Evolutionary conservation across 2,888 invertebrate species (phyloP), one percentile per base, ranked within the genome.

Genomic region (Dolichopus griseipennis): DNA sequence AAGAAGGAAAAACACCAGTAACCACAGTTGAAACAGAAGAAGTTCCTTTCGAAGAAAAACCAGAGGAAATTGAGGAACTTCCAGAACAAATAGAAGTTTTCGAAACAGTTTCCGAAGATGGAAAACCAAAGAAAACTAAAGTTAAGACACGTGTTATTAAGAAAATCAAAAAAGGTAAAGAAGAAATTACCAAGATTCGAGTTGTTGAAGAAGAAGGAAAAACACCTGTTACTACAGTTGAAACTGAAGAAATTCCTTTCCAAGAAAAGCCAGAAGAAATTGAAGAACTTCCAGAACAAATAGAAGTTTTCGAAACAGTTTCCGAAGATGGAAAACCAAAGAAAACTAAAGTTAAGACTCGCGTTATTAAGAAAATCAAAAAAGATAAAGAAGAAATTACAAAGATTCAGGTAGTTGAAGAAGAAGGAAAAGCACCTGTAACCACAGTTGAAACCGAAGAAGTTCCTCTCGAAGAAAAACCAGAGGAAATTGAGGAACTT

Each of bases 1-100:
- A 81, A 74, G 82, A 81, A 70, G 80, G 76, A n/a, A 76, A 80
- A 70, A 73, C 77, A 71, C 82, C 82, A n/a, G 74, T 78, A 71
- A 81, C 77, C 5, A 78, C 77, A 0, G 73, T 76, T 1, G 74
- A 75, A 22, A 73, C 71, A 41, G 73, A 71, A 71, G 73, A 73
- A 67, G 43, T 64, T 61, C 71, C 72, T 12, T 15, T 67, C 7
- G 70, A 72, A 18, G 69, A 70, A 76, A 27, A 79, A 78, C 34
- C 75, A 68, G 77, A 79, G 71, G 78, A 79, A 27, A 69, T 75
- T 15, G 73, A 71, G 65, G 81, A 81, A 70, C 27, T 70, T 67
- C 72, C 71, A 66, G 78, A 74, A 72, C 75, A 78, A 68, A 76
- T 80, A 0, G 78, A 79, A 66, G 74, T 83, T 2, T 78, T 80